Evolutionary conservation across 2,113 vertebrate species (phyloP).

Genomic region (Perccottus glenii): DNA sequence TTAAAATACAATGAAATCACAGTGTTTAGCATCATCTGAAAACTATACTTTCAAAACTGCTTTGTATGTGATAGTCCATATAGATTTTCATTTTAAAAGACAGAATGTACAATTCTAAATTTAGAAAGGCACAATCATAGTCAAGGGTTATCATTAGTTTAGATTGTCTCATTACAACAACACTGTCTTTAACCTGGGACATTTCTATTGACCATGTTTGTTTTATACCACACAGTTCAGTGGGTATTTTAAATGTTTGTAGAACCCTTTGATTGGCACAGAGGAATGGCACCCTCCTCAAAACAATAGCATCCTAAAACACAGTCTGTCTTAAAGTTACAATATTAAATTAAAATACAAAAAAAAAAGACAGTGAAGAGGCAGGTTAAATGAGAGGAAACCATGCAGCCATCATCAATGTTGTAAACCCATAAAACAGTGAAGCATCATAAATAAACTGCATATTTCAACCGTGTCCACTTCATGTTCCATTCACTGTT

Average conservation of each 20-base stretch:
- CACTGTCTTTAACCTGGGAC: conserved; percentile 4
- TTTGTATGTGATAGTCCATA: conserved; percentile 15
- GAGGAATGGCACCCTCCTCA: conserved; percentile 32
- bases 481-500: conserved; percentile 9
- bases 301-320: conserved; percentile 29
- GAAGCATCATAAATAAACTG: conserved; percentile 12
- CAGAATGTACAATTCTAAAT: conserved; percentile 6
- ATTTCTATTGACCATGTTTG: not conserved
- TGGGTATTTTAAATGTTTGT: conserved; percentile 24
- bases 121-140: conserved; percentile 22
- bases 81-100: conserved; percentile 18
- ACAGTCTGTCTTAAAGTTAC: conserved; percentile 14
- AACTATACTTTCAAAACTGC: conserved; percentile 17
- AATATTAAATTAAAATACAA: conserved; percentile 58
- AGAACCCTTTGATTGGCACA: conserved; percentile 37
- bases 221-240: not conserved
- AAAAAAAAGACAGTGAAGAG: conserved; percentile 28
- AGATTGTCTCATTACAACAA: conserved; percentile 22
- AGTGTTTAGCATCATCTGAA: conserved; percentile 49
- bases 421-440: conserved; percentile 37
- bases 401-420: conserved; percentile 8
- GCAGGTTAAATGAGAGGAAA: conserved; percentile 25
- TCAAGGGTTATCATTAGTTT: conserved; percentile 18
- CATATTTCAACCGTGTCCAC: not conserved
- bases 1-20: conserved; percentile 37